Evolutionary conservation across 2,888 invertebrate species (phyloP).

Genomic region (Bellardia bayeri): DNA sequence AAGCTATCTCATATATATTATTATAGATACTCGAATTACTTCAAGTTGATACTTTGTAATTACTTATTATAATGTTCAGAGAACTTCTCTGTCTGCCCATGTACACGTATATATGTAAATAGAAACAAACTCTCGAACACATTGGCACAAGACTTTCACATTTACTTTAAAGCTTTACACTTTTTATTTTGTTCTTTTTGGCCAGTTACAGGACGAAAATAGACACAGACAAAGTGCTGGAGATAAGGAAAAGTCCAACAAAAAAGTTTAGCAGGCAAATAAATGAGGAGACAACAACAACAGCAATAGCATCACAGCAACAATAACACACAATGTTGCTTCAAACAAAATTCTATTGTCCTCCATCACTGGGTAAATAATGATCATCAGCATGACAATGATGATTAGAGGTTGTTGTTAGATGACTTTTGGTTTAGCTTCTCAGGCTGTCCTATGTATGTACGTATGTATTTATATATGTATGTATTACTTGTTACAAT

Average conservation of each 20-base stretch:
- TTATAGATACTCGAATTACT: too few species aligned
- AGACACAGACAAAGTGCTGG: neutral
- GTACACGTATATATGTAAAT: slow-evolving; percentile 5
- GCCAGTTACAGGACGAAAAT: slow-evolving; percentile 7
- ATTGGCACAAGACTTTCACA: slow-evolving; percentile 39
- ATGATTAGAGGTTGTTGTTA: slow-evolving; percentile 42
- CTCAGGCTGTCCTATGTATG: neutral
- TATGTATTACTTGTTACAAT: slow-evolving; percentile 4
- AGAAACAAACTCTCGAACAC: slow-evolving; percentile 29
- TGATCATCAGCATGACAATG: slow-evolving; percentile 56
- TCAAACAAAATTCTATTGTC: slow-evolving; percentile 33
- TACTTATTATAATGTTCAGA: too few species aligned
- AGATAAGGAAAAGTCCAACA: slow-evolving; percentile 12
- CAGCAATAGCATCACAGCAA: neutral
- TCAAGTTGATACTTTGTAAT: too few species aligned
- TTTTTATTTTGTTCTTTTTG: slow-evolving; percentile 2
- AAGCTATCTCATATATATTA: too few species aligned
- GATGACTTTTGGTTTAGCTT: slow-evolving; percentile 54
- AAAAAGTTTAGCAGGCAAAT: slow-evolving; percentile 61
- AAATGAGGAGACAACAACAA: slow-evolving; percentile 57
- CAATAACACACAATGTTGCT: slow-evolving; percentile 7
- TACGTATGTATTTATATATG: neutral
- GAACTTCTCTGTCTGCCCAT: neutral
- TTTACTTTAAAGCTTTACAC: slow-evolving; percentile 13
- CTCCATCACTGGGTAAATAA: slow-evolving; percentile 46